phyloP scores from a whole-genome alignment of 2,888 invertebrate species.

The Cecidostiba fungosa region DNA sequence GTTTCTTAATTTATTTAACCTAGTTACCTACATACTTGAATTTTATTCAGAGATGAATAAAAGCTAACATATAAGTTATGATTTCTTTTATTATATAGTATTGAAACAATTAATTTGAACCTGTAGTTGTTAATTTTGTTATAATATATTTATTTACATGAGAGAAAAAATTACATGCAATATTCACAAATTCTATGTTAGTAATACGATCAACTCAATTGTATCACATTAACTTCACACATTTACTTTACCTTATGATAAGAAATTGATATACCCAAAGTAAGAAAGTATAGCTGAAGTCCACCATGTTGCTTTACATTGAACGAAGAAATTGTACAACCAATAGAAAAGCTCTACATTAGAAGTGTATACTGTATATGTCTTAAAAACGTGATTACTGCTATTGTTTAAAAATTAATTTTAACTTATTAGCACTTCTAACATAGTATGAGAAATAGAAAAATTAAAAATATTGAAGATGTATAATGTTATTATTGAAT shows the following conservation, averaged over 20 bases:
- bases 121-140: neutral
- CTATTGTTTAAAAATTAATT: too few species aligned
- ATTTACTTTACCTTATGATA: constrained; percentile 43
- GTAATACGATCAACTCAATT: neutral
- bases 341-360: constrained; percentile 14
- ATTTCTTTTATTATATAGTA: neutral
- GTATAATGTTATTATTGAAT: neutral
- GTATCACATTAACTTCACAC: neutral
- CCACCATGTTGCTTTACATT: constrained; percentile 36
- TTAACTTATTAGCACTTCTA: neutral
- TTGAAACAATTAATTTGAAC: neutral
- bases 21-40: neutral
- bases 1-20: constrained; percentile 24
- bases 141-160: neutral
- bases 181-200: constrained; percentile 2
- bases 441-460: neutral
- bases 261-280: constrained; percentile 18
- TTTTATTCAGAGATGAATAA: neutral
- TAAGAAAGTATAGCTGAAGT: constrained; percentile 33
- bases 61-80: neutral
- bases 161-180: neutral
- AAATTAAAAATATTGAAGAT: neutral
- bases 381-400: neutral
- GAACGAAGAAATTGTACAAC: constrained; percentile 20
- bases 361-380: constrained; percentile 3